Base-by-base conservation (phyloP, 2,797 vertebrate species). In the Tiaroga cobitis region DNA sequence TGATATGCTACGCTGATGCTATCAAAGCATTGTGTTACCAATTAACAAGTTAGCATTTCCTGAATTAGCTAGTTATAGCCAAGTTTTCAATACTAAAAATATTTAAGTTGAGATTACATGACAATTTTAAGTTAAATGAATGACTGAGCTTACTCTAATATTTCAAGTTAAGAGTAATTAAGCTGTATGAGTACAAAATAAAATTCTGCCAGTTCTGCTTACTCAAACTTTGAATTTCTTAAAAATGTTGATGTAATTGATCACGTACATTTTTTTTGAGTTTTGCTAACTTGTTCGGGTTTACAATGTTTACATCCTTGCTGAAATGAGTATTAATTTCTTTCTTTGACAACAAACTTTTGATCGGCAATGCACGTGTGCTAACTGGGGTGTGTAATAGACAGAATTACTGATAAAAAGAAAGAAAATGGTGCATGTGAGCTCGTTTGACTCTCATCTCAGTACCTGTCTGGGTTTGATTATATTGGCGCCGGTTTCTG, bases 401-500 rank as follows among this genome's bases (percentile, higher is more conserved):
- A 75, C 3, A 13, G 18, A 19, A 15, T n/a, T 15, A 54, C 49
- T 24, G 19, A 34, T 56, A 76, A 76, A 56, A 37, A 56, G 32
- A 34, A 37, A 16, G 51, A 37, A 76, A 76, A 56, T 16, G 21
- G 21, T 56, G 32, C 11, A 16, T 16, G 6, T 37, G 21, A 56
- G 76, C 59, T 79, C n/a, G 5, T 16, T 76, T 37, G 74, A n/a
- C 54, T 75, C 46, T 74, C 51, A n/a, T 24, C n/a, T 70, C 77
- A 65, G 19, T 86, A 98, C 97, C 96, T 96, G 96, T 89, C 95
- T 95, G 82, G 96, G 96, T 34, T 95, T 95, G 91, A 99, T 96
- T 82, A 97, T 94, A 90, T 93, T 85, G 0, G 92, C 19, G 37
- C 90, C 89, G 3, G 29, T 68, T 9, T 93, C 91, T 0, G 87